Evolutionary conservation across 2,888 invertebrate species (phyloP).

Genomic region (Meloe dianella): DNA sequence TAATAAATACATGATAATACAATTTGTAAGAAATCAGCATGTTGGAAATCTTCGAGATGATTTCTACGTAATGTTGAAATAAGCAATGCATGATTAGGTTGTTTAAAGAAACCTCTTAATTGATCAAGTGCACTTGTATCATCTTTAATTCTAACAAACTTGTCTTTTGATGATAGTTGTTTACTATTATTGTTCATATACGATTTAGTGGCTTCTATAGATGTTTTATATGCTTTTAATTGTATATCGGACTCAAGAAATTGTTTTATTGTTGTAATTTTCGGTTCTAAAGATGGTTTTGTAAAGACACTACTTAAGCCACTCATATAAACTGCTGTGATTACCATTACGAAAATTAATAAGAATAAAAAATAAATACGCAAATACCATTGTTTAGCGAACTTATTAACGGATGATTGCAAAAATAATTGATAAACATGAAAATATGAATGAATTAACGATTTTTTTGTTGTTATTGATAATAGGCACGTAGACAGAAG

Average conservation of each 20-base stretch:
- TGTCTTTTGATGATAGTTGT: background rate
- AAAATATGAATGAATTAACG: background rate
- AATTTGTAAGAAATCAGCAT: too few species aligned
- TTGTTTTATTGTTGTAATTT: background rate
- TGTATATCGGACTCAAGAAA: background rate
- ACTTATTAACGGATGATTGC: background rate
- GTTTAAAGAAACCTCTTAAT: too few species aligned
- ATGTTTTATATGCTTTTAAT: background rate
- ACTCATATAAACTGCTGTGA: background rate
- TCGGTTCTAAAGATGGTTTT: background rate
- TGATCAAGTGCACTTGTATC: too few species aligned
- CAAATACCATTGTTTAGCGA: background rate
- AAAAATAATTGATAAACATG: background rate
- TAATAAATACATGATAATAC: too few species aligned
- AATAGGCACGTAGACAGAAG: background rate
- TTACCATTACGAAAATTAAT: background rate
- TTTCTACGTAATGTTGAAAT: too few species aligned
- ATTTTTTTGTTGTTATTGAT: background rate
- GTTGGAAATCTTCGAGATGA: too few species aligned
- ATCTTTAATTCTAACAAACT: too few species aligned
- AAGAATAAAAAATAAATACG: background rate
- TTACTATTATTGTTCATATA: too few species aligned
- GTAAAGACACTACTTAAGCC: background rate
- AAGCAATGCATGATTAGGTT: too few species aligned
- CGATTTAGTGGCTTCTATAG: background rate